Base-by-base conservation (phyloP, 2,113 vertebrate genomes). In the Mustelus asterias region DNA sequence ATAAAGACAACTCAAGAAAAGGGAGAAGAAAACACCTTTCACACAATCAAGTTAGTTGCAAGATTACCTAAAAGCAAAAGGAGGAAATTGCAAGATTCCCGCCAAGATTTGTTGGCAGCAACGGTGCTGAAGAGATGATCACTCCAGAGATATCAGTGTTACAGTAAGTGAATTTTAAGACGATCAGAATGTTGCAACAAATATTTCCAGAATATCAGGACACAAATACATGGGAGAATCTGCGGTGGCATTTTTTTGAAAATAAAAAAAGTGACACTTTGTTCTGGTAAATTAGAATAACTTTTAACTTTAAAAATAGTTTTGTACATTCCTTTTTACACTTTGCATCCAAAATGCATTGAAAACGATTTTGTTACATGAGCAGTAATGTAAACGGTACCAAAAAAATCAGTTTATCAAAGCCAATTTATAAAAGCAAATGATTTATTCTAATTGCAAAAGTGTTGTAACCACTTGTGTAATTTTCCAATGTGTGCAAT, bases 81-180 rank as follows among this genome's bases (percentile, higher is more conserved):
- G 94, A 96, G 41, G 69, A 95, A 89, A 54, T 90, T 76, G 33
- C 70, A 54, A 18, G 44, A 96, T 63, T 67, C 92, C 20, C 63
- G 85, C 89, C 83, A 26, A 95, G 48, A 54, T 63, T 76, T 13
- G 33, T 37, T 58, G 54, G 89, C 85, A 60, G 44, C 83, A 89
- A 95, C n/a, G 63, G 83, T 96, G 94, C 94, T 80, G 37, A 78
- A 37, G 98, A 97, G 97, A 99, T 99, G 99, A 99, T 99, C 97
- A 99, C 99, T 97, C 99, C 99, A 97, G 99, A 99, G 98, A 98
- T 99, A 97, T 98, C 98, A 95, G 98, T 99, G 96, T 97, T 99
- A 92, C 99, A 99, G 99, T 99, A 97, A 99, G 99, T 98, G 97
- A 96, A 7, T 48, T 67, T 67, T 65, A 70, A 44, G 65, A 72